Base-by-base conservation (phyloP, 1,140 invertebrate genomes). In the Lucilia cuprina region DNA sequence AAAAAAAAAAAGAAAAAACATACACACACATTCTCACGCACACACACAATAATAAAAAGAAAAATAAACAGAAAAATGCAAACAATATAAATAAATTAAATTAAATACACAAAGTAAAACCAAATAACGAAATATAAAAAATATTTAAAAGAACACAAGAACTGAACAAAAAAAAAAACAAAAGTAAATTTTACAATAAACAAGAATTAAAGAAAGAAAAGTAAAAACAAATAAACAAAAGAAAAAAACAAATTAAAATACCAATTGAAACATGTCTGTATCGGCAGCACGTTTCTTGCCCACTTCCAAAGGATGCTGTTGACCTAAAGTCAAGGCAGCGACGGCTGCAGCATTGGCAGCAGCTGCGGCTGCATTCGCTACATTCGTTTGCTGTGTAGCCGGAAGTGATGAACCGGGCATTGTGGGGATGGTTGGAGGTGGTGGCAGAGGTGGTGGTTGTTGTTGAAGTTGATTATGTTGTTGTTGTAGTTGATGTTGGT, bases 221-320 rank as follows among this genome's bases (percentile, higher is more conserved):
- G 55, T 21, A 75, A 83, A 85, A 8, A 83, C 35, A 74, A 83
- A 74, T n/a, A n/a, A 82, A 75, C 17, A 84, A 82, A 49, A 70
- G 84, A 83, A 84, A 83, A 19, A 70, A 82, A n/a, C n/a, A 74
- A 84, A 74, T 34, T 60, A 70, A 77, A 90, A 95, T 97, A 97
- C 96, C 96, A 97, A 95, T 95, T 89, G 90, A 87, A 97, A 94
- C 94, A 97, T 93, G 94, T 97, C 96, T 87, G 87, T 84, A 93
- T 96, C 95, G 92, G 94, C 91, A 88, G 91, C 87, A 87, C 91
- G 91, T 94, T 97, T 97, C 95, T 96, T 96, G 94, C 95, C 95
- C 92, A 95, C 94, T 93, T 95, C 94, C 86, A 91, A 85, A 3
- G 47, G 17, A 83, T 84, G 83, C 13, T 84, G 77, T 60, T 55